Evolutionary conservation across 2,113 vertebrate species (phyloP).

Genomic region (Sphaerodactylus townsendi): DNA sequence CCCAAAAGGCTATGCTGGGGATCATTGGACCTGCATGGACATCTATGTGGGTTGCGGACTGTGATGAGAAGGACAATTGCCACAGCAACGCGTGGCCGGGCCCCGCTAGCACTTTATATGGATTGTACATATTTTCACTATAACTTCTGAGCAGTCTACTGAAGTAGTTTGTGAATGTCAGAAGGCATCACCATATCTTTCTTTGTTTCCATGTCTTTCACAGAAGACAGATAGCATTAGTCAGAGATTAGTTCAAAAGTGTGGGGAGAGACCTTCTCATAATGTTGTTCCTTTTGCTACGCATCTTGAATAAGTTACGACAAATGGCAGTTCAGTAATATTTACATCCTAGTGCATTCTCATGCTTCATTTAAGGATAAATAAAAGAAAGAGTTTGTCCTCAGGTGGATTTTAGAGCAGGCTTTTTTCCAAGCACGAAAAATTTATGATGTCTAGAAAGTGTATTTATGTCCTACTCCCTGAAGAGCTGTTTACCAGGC

Average conservation of each 20-base stretch:
- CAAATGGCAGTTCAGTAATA: background rate
- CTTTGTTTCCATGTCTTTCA: too few relatives aligned
- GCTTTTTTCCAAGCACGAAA: background rate
- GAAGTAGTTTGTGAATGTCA: too few relatives aligned
- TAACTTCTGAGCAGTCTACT: too few relatives aligned
- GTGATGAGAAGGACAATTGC: too few relatives aligned
- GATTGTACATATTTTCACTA: too few relatives aligned
- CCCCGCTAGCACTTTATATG: too few relatives aligned
- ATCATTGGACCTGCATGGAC: too few relatives aligned
- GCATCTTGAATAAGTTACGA: background rate
- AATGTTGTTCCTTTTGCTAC: background rate
- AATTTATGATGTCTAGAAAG: background rate
- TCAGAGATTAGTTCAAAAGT: background rate
- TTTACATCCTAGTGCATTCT: background rate
- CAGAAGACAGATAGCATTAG: background rate
- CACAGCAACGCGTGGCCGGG: too few relatives aligned
- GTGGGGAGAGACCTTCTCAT: background rate
- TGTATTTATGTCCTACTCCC: background rate
- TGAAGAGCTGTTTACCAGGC: background rate
- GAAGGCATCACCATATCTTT: background rate
- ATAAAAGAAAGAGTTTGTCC: background rate
- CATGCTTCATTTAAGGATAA: background rate
- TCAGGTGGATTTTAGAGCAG: background rate
- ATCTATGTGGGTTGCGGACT: too few relatives aligned
- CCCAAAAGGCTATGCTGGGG: too few relatives aligned